phyloP scores from a whole-genome alignment of 2,888 invertebrate genomes.

The Diaphora mendica region DNA sequence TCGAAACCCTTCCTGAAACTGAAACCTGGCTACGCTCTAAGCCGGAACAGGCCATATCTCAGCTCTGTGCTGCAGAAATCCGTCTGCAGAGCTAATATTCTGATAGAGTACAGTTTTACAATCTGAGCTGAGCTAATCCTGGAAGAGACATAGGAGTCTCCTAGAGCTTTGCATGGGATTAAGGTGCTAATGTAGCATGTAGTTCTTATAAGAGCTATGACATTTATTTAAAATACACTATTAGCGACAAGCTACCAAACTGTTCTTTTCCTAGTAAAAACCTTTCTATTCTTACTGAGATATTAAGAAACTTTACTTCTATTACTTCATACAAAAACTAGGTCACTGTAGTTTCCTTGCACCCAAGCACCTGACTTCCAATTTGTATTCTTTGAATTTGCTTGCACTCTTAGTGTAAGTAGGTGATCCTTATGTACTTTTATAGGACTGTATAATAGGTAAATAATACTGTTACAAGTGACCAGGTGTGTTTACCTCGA shows the following conservation, averaged over 20 bases:
- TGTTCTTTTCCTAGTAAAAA: neutral
- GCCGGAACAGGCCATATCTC: no score
- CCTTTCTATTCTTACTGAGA: neutral
- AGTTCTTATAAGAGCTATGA: neutral
- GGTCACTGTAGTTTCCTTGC: neutral
- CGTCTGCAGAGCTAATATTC: no score
- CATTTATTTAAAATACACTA: no score
- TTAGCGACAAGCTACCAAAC: no score
- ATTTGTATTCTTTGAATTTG: neutral
- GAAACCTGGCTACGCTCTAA: no score
- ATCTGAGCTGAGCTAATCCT: no score
- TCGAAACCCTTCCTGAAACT: no score
- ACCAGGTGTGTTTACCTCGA: neutral
- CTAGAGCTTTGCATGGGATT: no score
- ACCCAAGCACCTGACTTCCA: neutral
- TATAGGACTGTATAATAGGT: neutral
- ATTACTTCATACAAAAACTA: neutral
- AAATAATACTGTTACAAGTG: neutral
- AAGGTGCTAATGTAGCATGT: no score
- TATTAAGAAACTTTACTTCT: neutral
- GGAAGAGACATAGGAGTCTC: no score
- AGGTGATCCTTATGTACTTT: neutral
- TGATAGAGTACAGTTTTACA: no score
- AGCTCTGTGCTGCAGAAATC: no score
- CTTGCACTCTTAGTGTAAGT: neutral